Evolutionary conservation across 2,113 vertebrate genomes (phyloP).

Genomic region (Eulemur macaco): DNA sequence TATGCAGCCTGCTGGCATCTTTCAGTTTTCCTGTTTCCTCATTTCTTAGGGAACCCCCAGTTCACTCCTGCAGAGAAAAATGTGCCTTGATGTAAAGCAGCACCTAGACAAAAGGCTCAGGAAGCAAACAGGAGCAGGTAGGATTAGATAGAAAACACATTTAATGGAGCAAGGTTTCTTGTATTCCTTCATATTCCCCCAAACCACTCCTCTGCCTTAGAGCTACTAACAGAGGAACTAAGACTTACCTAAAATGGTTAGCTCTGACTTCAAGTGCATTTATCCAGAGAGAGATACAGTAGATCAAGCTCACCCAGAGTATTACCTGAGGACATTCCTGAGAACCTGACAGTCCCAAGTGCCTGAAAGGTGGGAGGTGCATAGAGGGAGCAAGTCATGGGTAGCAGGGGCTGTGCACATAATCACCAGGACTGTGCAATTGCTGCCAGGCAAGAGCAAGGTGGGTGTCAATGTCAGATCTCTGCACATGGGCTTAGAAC

Average conservation of each 20-base stretch:
- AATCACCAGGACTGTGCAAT: too few species aligned
- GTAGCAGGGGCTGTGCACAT: rapidly evolving
- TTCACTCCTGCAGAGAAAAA: neutral
- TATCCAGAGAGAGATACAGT: neutral
- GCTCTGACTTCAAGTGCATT: neutral
- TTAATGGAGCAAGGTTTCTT: neutral
- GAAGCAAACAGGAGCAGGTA: neutral
- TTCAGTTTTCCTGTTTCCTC: neutral
- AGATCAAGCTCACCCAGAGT: neutral
- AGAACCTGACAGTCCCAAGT: neutral
- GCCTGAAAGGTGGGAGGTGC: neutral
- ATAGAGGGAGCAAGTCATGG: neutral
- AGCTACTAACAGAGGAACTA: neutral
- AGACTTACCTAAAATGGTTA: neutral
- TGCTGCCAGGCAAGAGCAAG: neutral
- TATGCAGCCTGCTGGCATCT: neutral
- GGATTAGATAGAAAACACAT: neutral
- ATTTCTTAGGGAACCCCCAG: neutral
- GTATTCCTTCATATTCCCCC: neutral
- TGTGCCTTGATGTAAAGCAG: neutral
- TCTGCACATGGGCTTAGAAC: too few species aligned
- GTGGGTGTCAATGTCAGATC: neutral
- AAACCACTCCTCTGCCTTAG: neutral
- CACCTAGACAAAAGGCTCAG: neutral
- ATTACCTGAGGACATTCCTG: neutral